Base-by-base conservation (phyloP, 2,797 vertebrate genomes). In the Lepilemur ruficaudatus region DNA sequence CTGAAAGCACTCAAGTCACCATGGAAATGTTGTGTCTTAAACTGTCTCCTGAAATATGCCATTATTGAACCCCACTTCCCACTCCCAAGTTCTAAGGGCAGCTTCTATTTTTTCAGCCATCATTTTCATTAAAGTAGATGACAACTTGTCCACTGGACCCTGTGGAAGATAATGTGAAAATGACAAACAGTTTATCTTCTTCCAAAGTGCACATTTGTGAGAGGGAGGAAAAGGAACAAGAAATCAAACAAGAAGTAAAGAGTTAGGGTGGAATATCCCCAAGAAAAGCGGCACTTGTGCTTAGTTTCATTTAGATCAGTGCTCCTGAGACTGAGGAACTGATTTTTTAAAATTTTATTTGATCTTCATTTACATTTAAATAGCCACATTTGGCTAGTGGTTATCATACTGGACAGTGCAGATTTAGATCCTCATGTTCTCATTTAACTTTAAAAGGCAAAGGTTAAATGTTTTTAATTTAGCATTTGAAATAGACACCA, bases 311-410 rank as follows among this genome's bases (percentile, higher is more conserved):
- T 93, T 46, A 55, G 1, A 59, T 9, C 50, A 22, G 28, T 0
- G 0, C 35, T 61, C 17, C 6, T 18, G 13, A 61, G 57, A 91
- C 5, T 35, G 3, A 75, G 17, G 25, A 73, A 72, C 8, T 76
- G 8, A 48, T 15, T 43, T 75, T 91, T 80, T 5, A 1, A 76
- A 57, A 52, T 32, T 70, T 50, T 52, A 48, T 73, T 93, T 72
- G 46, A 75, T 87, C 70, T 67, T 65, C 73, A 93, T 95, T 94
- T 92, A 61, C 76, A 61, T 73, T 55, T 88, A 69, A 94, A 94
- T 92, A 84, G 18, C 23, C n/a, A 69, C 18, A 79, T 88, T 84
- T 95, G 32, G 28, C 57, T 80, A 72, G 75, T 70, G 52, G 25
- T 75, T 83, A 41, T 32, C 46, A 80, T 61, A 28, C 41, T 79